Percentiles rank a stretch among this genome's conserved stretches.
phyloP scores from a whole-genome alignment of 30 jellyfish, hydroid and myxozoan genomes.

The Rhopilema esculentum region DNA sequence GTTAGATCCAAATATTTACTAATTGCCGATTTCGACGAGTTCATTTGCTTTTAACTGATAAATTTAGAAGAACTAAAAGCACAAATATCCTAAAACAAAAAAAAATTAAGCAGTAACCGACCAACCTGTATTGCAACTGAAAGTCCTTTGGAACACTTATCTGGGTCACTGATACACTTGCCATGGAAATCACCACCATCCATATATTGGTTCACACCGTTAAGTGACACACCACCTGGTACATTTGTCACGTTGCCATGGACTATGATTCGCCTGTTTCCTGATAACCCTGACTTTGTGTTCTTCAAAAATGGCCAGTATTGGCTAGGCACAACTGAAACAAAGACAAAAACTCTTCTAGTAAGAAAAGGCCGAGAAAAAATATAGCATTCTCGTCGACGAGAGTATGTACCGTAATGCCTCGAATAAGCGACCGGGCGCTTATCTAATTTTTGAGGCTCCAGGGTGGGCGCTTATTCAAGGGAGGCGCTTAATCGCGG shows the following conservation, averaged over 20 bases:
- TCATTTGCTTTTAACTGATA: too few relatives aligned
- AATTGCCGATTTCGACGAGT: too few relatives aligned
- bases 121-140: constrained; percentile 93
- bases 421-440: too few relatives aligned
- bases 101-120: neutral
- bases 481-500: too few relatives aligned
- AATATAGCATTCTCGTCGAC: neutral
- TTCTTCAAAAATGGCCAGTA: constrained; percentile 95
- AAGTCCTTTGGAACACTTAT: constrained; percentile 89
- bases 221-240: constrained; percentile 87
- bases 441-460: too few relatives aligned
- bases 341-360: neutral
- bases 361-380: neutral
- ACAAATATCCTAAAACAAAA: too few relatives aligned
- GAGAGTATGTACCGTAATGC: neutral
- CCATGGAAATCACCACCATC: constrained; percentile 99
- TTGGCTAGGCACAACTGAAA: constrained; percentile 82
- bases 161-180: constrained; percentile 94
- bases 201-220: constrained; percentile 75
- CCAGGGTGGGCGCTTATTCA: too few relatives aligned
- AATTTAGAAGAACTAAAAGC: too few relatives aligned
- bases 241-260: constrained; percentile 77
- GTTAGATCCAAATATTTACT: too few relatives aligned
- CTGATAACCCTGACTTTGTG: constrained; percentile 86
- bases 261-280: constrained; percentile 86